Evolutionary conservation across 2,888 invertebrate genomes (phyloP).

Genomic region (Microctonus hyperodae): DNA sequence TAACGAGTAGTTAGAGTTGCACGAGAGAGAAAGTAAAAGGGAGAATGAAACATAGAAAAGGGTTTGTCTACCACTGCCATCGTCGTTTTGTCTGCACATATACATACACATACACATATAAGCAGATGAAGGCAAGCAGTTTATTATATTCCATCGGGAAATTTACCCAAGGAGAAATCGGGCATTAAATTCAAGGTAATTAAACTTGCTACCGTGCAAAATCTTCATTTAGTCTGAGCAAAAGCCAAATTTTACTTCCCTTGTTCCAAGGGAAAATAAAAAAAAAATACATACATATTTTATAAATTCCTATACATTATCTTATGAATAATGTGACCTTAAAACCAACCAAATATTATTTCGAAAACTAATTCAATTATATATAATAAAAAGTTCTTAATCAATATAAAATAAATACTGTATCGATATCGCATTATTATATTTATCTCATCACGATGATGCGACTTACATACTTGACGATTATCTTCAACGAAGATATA

Average conservation of each 20-base stretch:
- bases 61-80: constrained; percentile 6
- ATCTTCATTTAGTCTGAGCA: neutral
- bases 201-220: constrained; percentile 25
- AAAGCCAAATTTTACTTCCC: constrained; percentile 23
- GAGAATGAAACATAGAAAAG: neutral
- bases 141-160: constrained; percentile 42
- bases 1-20: constrained; percentile 32
- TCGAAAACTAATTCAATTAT: no score
- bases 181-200: constrained; percentile 37
- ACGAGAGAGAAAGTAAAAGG: constrained; percentile 12
- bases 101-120: no score
- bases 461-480: neutral
- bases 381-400: no score
- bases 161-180: constrained; percentile 36
- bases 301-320: no score
- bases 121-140: constrained; percentile 33
- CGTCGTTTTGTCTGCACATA: neutral
- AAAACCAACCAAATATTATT: neutral
- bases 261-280: neutral
- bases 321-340: no score
- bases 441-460: neutral
- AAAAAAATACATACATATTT: neutral
- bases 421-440: neutral
- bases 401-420: no score
- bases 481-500: constrained; percentile 4